A percentile compares a stretch with the other conserved stretches of the same genome.
Evolutionary conservation across 2,113 vertebrate species (phyloP).

Genomic region (Meriones unguiculatus): DNA sequence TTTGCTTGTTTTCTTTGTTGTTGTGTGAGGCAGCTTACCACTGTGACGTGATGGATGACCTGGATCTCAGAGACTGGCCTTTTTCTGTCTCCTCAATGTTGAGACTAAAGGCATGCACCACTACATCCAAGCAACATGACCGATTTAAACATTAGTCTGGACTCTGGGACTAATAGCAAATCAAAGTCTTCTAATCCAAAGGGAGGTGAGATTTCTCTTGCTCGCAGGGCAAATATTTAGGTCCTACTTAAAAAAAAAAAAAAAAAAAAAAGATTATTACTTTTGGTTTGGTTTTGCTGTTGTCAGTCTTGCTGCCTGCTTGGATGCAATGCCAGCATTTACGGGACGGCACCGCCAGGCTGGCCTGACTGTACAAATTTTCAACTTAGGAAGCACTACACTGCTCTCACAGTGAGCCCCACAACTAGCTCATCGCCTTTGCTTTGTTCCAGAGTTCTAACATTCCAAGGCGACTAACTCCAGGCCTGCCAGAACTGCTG

Average conservation of each 20-base stretch:
- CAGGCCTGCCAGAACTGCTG: not conserved
- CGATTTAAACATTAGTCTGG: not conserved
- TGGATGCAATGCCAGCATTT: not conserved
- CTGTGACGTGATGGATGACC: not conserved
- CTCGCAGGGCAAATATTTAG: not conserved
- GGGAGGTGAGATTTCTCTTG: not conserved
- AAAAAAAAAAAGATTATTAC: not conserved
- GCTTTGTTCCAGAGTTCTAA: slow-evolving; percentile 33
- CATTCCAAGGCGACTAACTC: not conserved
- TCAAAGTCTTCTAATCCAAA: not conserved
- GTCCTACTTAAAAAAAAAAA: not conserved
- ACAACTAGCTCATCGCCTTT: slow-evolving; percentile 17
- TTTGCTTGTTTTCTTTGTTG: not conserved
- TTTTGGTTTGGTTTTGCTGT: not conserved
- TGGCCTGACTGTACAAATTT: not conserved
- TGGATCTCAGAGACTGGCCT: not conserved
- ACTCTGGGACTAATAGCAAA: not conserved
- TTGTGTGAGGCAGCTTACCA: not conserved
- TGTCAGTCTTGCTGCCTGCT: not conserved
- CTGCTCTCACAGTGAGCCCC: slow-evolving; percentile 8
- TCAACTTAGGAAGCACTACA: slow-evolving; percentile 27
- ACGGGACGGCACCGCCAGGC: no score
- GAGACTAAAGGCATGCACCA: not conserved
- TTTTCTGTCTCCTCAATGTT: not conserved
- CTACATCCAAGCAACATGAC: not conserved